Evolutionary conservation across 2,888 invertebrate genomes (phyloP).

Genomic region (Coenonympha arcania): DNA sequence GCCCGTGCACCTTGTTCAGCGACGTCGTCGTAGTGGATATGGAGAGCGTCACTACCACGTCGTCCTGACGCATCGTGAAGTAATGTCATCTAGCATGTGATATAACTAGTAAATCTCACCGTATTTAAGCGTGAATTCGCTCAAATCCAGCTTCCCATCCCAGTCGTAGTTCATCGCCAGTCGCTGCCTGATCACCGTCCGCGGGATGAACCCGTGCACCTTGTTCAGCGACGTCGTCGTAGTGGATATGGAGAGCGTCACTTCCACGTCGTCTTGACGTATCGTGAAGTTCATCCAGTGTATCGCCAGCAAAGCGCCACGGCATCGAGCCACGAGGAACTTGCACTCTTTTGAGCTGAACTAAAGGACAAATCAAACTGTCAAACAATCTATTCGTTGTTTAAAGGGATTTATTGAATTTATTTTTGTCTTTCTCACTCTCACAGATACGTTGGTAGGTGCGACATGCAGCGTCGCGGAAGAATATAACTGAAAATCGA

Average conservation of each 20-base stretch:
- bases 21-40: slow-evolving; percentile 34
- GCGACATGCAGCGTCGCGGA: too few species aligned
- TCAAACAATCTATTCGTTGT: too few species aligned
- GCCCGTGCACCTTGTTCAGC: slow-evolving; percentile 39
- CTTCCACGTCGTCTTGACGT: slow-evolving; percentile 37
- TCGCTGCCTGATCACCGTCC: slow-evolving; percentile 41
- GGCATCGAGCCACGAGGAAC: slow-evolving; percentile 47
- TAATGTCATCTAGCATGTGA: too few species aligned
- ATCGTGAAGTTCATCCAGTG: slow-evolving; percentile 50
- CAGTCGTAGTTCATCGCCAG: slow-evolving; percentile 31
- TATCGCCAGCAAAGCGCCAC: slow-evolving; percentile 39
- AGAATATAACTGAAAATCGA: too few species aligned
- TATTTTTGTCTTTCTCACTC: too few species aligned
- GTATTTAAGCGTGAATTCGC: slow-evolving; percentile 43
- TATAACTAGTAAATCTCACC: slow-evolving; percentile 42
- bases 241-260: slow-evolving; percentile 37
- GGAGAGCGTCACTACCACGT: slow-evolving; percentile 37
- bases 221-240: slow-evolving; percentile 32
- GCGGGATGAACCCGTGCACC: slow-evolving; percentile 49
- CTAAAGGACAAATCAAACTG: slow-evolving; percentile 33
- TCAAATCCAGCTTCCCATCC: slow-evolving; percentile 40
- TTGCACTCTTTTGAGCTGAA: slow-evolving; percentile 48
- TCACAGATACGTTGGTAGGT: too few species aligned
- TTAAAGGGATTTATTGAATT: too few species aligned
- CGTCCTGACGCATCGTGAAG: slow-evolving; percentile 40